Conservation (phyloP, 2,888 invertebrate species). For the Mesoligia furuncula region DNA sequence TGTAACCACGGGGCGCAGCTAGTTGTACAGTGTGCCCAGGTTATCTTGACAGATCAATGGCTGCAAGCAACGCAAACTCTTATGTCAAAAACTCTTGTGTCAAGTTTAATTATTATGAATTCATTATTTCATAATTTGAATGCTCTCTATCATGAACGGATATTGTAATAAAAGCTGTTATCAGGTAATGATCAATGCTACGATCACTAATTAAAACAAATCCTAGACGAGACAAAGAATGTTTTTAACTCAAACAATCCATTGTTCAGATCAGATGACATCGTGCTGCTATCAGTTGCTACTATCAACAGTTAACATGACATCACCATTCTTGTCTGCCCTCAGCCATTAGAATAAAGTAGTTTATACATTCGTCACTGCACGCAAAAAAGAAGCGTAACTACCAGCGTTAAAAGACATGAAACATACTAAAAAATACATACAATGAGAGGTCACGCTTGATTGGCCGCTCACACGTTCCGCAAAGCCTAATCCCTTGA, state of each 20-base stretch:
- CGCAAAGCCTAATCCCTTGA: slow-evolving; percentile 84
- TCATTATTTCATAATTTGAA: neutral
- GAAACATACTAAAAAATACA: slow-evolving; percentile 44
- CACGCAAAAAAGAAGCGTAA: slow-evolving; percentile 46
- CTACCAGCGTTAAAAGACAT: slow-evolving; percentile 63
- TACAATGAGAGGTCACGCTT: slow-evolving; percentile 65
- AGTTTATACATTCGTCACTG: slow-evolving; percentile 53
- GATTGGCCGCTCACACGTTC: slow-evolving; percentile 68
- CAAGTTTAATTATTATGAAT: neutral
- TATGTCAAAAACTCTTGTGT: neutral
- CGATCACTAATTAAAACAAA: slow-evolving; percentile 38
- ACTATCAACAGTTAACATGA: slow-evolving; percentile 58
- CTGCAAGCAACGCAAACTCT: neutral
- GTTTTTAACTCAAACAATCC: slow-evolving; percentile 48
- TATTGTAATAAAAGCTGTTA: slow-evolving; percentile 6
- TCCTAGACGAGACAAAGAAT: slow-evolving; percentile 43
- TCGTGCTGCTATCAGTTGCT: slow-evolving; percentile 50
- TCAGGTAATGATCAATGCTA: slow-evolving; percentile 12
- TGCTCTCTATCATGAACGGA: neutral
- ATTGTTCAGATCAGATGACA: slow-evolving; percentile 54
- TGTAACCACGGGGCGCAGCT: no score
- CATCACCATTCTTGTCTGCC: slow-evolving; percentile 62
- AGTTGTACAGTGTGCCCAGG: neutral
- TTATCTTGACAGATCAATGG: neutral
- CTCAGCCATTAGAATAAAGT: slow-evolving; percentile 34